A percentile compares a stretch with the other conserved stretches of the same genome.
These are phyloP conservation scores for Serranus cabrilla DNA, from an alignment of 2,797 vertebrate genomes.

Conservation along the genomic window DNA sequence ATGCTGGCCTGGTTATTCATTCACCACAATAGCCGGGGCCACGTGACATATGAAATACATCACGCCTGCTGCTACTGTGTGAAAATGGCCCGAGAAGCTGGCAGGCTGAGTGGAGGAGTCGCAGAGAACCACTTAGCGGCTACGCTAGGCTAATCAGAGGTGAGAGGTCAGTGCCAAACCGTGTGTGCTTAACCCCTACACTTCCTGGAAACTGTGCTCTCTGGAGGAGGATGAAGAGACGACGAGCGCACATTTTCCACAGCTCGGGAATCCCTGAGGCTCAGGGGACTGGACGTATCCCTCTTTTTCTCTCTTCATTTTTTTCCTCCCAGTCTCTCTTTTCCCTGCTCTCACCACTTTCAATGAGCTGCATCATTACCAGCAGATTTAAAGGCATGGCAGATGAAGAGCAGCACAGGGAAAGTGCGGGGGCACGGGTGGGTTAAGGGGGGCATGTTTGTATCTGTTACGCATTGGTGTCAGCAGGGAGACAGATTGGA, in stretches of 20 bases:
- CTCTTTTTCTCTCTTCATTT: constrained; percentile 40
- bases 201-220: constrained; percentile 82
- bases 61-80: constrained; percentile 66
- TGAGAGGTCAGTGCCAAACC: constrained; percentile 76
- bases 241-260: constrained; percentile 78
- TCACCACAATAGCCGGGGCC: constrained; percentile 43
- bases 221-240: constrained; percentile 75
- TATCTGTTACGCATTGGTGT: constrained; percentile 68
- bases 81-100: constrained; percentile 59
- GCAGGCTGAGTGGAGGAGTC: constrained; percentile 61
- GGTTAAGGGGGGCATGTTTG: constrained; percentile 60
- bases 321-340: constrained; percentile 26
- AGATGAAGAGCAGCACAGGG: constrained; percentile 39
- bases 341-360: constrained; percentile 63
- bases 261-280: constrained; percentile 57
- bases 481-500: constrained; percentile 75
- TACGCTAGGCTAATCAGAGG: constrained; percentile 78
- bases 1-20: constrained; percentile 33
- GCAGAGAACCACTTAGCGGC: constrained; percentile 78
- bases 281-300: constrained; percentile 46
- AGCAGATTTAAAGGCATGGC: constrained; percentile 68
- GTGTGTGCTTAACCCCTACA: constrained; percentile 79
- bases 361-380: constrained; percentile 75
- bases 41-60: constrained; percentile 54
- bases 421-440: constrained; percentile 50